Evolutionary conservation across 2,113 vertebrate genomes (phyloP), one percentile per base, ranked within the genome.

Genomic region (Microcebus griseorufus): DNA sequence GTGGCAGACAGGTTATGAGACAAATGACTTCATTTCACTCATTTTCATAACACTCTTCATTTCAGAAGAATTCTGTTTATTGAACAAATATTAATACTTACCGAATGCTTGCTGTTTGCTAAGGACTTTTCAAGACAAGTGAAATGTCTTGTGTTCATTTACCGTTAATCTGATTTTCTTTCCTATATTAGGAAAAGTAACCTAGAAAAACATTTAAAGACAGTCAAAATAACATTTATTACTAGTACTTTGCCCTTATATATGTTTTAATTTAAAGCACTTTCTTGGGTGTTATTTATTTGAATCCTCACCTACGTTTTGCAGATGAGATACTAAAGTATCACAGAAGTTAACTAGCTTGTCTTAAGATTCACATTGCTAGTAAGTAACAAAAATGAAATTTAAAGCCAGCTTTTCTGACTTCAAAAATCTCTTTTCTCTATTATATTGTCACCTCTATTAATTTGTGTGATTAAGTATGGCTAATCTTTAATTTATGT

Each of bases 401-500:
- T 23, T 64, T 60, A 72, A 90, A 87, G 10, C 45, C 9, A 70
- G 20, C 11, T 55, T 72, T 75, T 78, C 23, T 81, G 64, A 67
- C 58, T 92, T 55, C 22, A 58, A 7, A 45, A 45, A 84, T 3
- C 13, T 82, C 51, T 89, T 82, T 53, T 16, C 29, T 25, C 9
- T 34, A 7, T 45, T 73, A 11, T 10, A 16, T 53, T 89, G 23
- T 45, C 18, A 13, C 8, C 8, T 81, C 32, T 93, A 2, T 78
- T 69, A 88, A 64, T 79, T 90, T 32, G 8, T 88, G 20, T 73
- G 60, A 58, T 48, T n/a, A 79, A n/a, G 53, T 27, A 39, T 16
- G 80, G 65, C 95, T 89, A 64, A 8, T 55, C 81, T 93, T 92
- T 83, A 96, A 6, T 88, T 53, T 84, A 58, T 69, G 62, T 83